A percentile compares a stretch with the other conserved stretches of the same genome.
Evolutionary conservation across 1,140 invertebrate genomes (phyloP).

Genomic region (Tetraneura akinire): DNA sequence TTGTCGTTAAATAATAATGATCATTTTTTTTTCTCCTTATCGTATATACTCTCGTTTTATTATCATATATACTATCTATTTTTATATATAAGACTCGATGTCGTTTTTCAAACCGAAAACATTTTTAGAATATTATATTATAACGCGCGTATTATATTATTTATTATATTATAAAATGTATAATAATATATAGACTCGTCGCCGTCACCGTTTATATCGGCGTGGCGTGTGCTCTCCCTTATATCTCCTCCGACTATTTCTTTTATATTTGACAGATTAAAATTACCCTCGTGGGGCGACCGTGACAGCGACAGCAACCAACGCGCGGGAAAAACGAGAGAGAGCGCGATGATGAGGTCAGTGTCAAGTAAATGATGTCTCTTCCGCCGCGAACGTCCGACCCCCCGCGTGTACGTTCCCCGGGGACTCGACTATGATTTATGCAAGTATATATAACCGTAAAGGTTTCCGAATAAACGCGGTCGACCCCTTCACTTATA

Average conservation of each 20-base stretch:
- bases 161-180: not conserved
- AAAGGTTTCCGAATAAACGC: constrained; percentile 22
- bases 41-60: too few relatives aligned
- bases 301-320: constrained; percentile 23
- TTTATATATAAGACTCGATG: too few relatives aligned
- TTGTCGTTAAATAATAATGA: too few relatives aligned
- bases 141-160: not conserved
- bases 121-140: not conserved
- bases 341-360: constrained; percentile 42
- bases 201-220: not conserved
- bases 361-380: constrained; percentile 51
- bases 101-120: not conserved
- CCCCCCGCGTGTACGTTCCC: not conserved
- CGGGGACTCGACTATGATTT: constrained; percentile 42
- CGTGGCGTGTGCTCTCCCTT: not conserved
- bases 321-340: constrained; percentile 6
- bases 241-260: constrained; percentile 22
- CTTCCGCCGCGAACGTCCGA: not conserved
- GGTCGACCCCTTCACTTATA: not conserved
- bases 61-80: too few relatives aligned
- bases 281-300: constrained; percentile 50
- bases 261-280: constrained; percentile 49
- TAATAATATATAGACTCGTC: constrained; percentile 4
- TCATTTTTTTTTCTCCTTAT: not conserved
- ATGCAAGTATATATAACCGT: constrained; percentile 44